A percentile compares a stretch with the other conserved stretches of the same genome.
These are phyloP conservation scores for Marcusenius ussheri DNA, from an alignment of 2,113 vertebrate species.

Conservation along the genomic window DNA sequence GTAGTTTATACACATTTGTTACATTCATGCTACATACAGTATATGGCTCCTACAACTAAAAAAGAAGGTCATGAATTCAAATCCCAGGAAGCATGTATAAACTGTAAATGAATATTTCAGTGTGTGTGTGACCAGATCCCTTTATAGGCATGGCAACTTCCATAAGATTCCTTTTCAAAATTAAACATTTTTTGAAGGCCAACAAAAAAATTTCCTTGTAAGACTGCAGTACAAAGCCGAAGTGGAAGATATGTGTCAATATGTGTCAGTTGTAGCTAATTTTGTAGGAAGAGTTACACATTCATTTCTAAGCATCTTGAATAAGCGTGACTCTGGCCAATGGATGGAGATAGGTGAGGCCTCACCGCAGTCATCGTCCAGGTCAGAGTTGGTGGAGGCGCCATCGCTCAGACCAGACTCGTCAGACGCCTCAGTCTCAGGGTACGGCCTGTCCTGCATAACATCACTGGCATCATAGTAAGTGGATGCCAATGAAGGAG, in stretches of 20 bases:
- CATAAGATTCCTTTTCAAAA: background rate
- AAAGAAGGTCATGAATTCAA: background rate
- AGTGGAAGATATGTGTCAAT: background rate
- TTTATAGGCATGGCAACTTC: background rate
- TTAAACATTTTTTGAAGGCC: background rate
- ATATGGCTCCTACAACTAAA: background rate
- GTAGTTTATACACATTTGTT: background rate
- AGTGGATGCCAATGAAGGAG: slow-evolving; percentile 74
- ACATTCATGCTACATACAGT: background rate
- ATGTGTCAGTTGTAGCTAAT: background rate
- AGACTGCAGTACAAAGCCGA: background rate
- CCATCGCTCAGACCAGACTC: slow-evolving; percentile 76
- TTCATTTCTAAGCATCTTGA: background rate
- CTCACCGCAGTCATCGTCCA: slow-evolving; percentile 59
- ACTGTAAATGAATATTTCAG: background rate
- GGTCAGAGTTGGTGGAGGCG: slow-evolving; percentile 72
- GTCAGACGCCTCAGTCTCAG: slow-evolving; percentile 79
- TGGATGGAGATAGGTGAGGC: background rate
- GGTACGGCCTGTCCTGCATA: slow-evolving; percentile 72
- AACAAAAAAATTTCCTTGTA: background rate
- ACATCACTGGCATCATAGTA: slow-evolving; percentile 86
- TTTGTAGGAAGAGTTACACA: background rate
- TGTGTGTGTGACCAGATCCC: background rate
- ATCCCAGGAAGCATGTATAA: background rate
- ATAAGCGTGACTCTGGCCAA: background rate